Percentiles rank a stretch among this genome's conserved stretches.
Evolutionary conservation across 2,888 invertebrate genomes (phyloP).

Genomic region (Furcula furcula): DNA sequence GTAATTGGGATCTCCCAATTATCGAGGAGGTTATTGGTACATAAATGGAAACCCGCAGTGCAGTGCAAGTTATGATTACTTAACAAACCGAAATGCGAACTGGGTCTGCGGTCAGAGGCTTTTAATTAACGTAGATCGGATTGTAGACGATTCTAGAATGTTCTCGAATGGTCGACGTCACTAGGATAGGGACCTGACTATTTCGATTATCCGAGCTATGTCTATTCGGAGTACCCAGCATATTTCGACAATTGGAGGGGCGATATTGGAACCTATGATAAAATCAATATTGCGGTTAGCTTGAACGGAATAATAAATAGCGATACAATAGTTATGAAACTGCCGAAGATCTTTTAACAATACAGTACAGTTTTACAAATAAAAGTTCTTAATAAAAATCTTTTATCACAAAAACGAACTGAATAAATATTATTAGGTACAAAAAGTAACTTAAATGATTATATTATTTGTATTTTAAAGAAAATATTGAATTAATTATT

Average conservation of each 20-base stretch:
- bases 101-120: conserved; percentile 19
- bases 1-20: conserved; percentile 15
- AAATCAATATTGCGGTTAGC: too few species aligned
- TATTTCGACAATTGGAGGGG: conserved; percentile 14
- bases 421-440: too few species aligned
- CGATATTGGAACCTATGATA: too few species aligned
- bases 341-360: too few species aligned
- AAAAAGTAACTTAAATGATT: too few species aligned
- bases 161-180: conserved; percentile 18
- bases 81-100: conserved; percentile 12
- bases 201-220: conserved; percentile 17
- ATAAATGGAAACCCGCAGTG: conserved; percentile 22
- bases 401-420: too few species aligned
- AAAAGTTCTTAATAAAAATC: too few species aligned
- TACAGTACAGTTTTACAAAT: too few species aligned
- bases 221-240: conserved; percentile 9
- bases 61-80: conserved; percentile 26
- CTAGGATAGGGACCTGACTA: conserved; percentile 6
- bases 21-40: conserved; percentile 26
- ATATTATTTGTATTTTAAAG: too few species aligned
- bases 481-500: too few species aligned
- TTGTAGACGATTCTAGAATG: conserved; percentile 19
- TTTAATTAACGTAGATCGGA: conserved; percentile 27
- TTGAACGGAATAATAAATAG: too few species aligned
- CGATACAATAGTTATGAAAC: too few species aligned